These are phyloP conservation scores for Oxystoma pomonae DNA, from an alignment of 2,888 invertebrate genomes.

Conservation along the genomic window DNA sequence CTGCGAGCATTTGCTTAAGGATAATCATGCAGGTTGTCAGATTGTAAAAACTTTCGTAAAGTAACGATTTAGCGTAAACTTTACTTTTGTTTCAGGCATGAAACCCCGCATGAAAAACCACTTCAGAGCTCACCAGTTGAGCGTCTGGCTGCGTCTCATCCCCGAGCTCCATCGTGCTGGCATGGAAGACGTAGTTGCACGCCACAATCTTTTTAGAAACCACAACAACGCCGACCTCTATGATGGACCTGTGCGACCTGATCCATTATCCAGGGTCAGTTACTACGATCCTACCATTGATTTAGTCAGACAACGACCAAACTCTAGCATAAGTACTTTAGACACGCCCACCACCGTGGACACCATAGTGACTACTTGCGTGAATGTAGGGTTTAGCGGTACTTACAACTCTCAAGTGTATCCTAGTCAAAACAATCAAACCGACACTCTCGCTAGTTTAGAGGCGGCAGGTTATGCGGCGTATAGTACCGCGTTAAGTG, in stretches of 20 bases:
- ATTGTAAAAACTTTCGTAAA: no score
- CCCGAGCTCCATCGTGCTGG: conserved; percentile 86
- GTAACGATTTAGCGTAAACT: no score
- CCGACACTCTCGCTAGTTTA: conserved; percentile 72
- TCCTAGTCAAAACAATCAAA: conserved; percentile 58
- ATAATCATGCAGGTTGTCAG: no score
- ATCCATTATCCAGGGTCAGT: conserved; percentile 66
- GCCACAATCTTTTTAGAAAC: conserved; percentile 86
- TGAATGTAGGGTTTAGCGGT: conserved; percentile 53
- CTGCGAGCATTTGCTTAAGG: no score
- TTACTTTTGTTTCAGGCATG: conserved; percentile 62
- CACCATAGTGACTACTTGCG: conserved; percentile 67
- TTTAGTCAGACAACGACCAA: conserved; percentile 55
- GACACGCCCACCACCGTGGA: conserved; percentile 66
- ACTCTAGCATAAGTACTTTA: conserved; percentile 56
- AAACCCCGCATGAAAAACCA: conserved; percentile 90
- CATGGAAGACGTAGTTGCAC: conserved; percentile 82
- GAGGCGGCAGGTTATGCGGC: conserved; percentile 76
- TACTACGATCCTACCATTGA: conserved; percentile 63
- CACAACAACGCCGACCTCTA: conserved; percentile 85
- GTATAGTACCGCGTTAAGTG: conserved; percentile 71
- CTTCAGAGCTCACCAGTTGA: conserved; percentile 90
- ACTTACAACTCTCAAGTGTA: conserved; percentile 53
- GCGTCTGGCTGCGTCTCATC: conserved; percentile 91
- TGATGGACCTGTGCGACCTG: conserved; percentile 83